Evolutionary conservation across 2,113 vertebrate species (phyloP).

Genomic region (Hydropotes inermis): DNA sequence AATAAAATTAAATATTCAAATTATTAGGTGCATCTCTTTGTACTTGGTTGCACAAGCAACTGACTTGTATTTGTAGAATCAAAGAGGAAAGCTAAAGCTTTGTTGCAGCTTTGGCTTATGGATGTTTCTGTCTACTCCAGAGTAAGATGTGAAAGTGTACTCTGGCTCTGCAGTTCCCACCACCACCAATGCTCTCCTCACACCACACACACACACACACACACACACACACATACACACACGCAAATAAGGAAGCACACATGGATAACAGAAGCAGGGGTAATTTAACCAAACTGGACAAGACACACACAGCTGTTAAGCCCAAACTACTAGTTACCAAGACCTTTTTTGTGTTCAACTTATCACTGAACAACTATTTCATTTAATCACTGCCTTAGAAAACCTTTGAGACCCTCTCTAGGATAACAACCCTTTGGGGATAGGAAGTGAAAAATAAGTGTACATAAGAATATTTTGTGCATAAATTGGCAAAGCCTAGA

Average conservation of each 20-base stretch:
- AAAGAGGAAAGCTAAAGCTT: background rate
- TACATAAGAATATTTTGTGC: background rate
- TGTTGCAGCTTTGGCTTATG: background rate
- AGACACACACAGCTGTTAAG: background rate
- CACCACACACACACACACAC: background rate
- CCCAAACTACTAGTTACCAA: background rate
- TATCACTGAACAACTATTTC: background rate
- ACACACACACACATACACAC: too few species aligned
- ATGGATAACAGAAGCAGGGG: background rate
- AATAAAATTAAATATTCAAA: slow-evolving; percentile 25
- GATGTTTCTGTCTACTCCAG: background rate
- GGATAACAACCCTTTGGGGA: background rate
- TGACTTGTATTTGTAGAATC: background rate
- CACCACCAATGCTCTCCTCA: background rate
- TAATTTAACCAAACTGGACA: background rate
- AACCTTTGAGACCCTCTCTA: background rate
- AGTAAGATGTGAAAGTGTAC: background rate
- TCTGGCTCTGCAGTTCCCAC: background rate
- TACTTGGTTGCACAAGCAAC: background rate
- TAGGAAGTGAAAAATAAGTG: background rate
- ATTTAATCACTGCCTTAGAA: slow-evolving; percentile 1
- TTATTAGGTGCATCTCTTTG: background rate
- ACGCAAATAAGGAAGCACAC: background rate
- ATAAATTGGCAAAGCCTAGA: background rate
- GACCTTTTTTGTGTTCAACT: background rate